These are phyloP conservation scores for Anorthoa munda DNA, from an alignment of 2,888 invertebrate genomes.

Conservation along the genomic window DNA sequence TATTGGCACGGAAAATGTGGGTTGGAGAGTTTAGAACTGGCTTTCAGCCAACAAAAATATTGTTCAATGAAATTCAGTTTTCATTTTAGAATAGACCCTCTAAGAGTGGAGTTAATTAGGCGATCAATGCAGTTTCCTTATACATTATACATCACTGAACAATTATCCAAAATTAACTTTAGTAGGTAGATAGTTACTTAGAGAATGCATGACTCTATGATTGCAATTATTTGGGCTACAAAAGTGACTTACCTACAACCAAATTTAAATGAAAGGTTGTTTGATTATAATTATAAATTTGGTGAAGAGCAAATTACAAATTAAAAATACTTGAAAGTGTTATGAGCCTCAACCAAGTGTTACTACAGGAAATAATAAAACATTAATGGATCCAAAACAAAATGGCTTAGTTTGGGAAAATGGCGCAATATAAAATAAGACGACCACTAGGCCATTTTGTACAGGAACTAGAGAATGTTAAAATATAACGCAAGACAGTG, in stretches of 20 bases:
- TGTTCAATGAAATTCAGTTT: not conserved
- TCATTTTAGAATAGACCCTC: not conserved
- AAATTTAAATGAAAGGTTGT: not conserved
- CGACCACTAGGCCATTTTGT: constrained; percentile 30
- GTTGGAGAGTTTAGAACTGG: not conserved
- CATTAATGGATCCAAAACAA: constrained; percentile 26
- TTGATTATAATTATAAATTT: not conserved
- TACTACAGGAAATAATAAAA: constrained; percentile 41
- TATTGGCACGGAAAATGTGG: not conserved
- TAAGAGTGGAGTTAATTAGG: not conserved
- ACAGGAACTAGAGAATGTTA: constrained; percentile 2
- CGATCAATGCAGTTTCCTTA: not conserved
- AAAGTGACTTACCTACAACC: not conserved
- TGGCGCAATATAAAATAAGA: not conserved
- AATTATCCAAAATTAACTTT: too few species aligned
- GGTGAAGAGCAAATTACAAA: constrained; percentile 1
- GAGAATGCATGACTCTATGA: not conserved
- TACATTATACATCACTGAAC: too few species aligned
- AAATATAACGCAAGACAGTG: constrained; percentile 79
- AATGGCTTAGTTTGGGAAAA: constrained; percentile 7
- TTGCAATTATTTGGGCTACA: not conserved
- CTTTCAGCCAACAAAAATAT: not conserved
- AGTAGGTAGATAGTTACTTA: not conserved
- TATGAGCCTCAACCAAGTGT: constrained; percentile 48
- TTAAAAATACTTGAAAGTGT: constrained; percentile 1